Evolutionary conservation across 2,797 vertebrate species (phyloP).

Genomic region (Parotocinclus haroldoi): DNA sequence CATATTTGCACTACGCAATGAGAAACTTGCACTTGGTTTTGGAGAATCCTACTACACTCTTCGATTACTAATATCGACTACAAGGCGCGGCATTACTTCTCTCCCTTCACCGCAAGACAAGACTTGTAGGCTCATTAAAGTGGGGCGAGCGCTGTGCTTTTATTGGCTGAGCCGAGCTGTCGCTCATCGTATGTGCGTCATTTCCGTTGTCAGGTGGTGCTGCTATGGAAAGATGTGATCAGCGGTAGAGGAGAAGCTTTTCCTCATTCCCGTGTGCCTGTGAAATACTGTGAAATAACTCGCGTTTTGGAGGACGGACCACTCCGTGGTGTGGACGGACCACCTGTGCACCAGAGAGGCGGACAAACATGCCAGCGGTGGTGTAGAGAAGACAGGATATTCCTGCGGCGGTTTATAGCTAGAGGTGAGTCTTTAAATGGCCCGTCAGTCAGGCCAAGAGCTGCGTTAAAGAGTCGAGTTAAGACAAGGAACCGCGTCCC

Average conservation of each 20-base stretch:
- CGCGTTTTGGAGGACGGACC: conserved; percentile 26
- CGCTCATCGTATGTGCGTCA: conserved; percentile 81
- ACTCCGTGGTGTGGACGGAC: conserved; percentile 25
- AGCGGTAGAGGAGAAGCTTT: conserved; percentile 67
- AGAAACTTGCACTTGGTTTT: too few species aligned
- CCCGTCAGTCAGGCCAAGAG: conserved; percentile 36
- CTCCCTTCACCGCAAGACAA: not conserved
- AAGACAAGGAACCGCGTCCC: not conserved
- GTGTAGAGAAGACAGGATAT: conserved; percentile 66
- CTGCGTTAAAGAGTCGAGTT: conserved; percentile 9
- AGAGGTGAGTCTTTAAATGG: conserved; percentile 74
- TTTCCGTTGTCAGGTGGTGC: conserved; percentile 96
- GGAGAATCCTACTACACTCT: too few species aligned
- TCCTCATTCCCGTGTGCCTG: conserved; percentile 72
- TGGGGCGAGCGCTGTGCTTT: conserved; percentile 4
- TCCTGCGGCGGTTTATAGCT: conserved; percentile 73
- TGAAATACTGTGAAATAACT: conserved; percentile 52
- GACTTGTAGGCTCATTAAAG: not conserved
- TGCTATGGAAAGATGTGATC: conserved; percentile 87
- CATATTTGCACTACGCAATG: too few species aligned
- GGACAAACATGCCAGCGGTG: conserved; percentile 61
- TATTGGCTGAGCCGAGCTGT: conserved; percentile 62
- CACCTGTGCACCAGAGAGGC: conserved; percentile 34
- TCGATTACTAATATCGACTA: too few species aligned
- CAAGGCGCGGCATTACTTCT: not conserved